Conservation (phyloP, 2,113 vertebrate species). For the Engraulis encrasicolus region DNA sequence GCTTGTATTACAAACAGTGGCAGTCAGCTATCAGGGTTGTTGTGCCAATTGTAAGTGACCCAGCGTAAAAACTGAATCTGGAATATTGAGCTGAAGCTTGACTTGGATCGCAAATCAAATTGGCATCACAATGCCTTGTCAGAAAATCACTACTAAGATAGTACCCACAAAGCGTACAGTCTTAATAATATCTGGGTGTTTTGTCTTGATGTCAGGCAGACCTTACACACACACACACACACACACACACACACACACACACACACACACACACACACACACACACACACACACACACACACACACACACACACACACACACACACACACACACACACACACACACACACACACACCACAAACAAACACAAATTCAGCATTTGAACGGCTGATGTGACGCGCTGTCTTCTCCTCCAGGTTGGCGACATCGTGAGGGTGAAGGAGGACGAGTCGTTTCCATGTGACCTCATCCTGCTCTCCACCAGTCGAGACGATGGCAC, state of each 20-base stretch:
- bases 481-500: slow-evolving; percentile 90
- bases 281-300: not conserved
- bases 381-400: not conserved
- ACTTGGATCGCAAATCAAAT: no score
- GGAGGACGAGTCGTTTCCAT: slow-evolving; percentile 94
- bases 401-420: slow-evolving; percentile 75
- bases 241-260: not conserved
- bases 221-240: not conserved
- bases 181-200: not conserved
- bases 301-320: not conserved
- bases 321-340: not conserved
- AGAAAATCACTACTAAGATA: not conserved
- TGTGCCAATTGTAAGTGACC: not conserved
- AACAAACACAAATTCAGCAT: no score
- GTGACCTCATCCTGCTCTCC: slow-evolving; percentile 92
- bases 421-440: slow-evolving; percentile 93
- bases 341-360: not conserved
- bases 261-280: not conserved
- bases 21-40: no score
- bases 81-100: no score
- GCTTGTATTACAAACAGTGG: no score
- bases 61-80: no score
- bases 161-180: not conserved
- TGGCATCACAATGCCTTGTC: no score
- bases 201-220: not conserved